A percentile compares a stretch with the other conserved stretches of the same genome.
Conservation (phyloP, 2,797 vertebrate genomes). For the Numenius phaeopus region DNA sequence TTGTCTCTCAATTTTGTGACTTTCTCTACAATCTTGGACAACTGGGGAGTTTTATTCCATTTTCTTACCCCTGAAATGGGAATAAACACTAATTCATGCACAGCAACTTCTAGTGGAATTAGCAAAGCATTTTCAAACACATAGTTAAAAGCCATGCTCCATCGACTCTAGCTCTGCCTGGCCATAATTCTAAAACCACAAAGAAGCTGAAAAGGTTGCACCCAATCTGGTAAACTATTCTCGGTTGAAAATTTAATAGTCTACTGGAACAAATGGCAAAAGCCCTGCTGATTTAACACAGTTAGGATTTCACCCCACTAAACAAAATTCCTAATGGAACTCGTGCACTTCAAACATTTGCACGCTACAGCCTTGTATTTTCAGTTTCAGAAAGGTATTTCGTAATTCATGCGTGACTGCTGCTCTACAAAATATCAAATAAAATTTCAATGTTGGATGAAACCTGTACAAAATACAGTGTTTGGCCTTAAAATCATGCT, state of each 20-base stretch:
- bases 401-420: neutral
- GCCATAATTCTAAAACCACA: slow-evolving; percentile 13
- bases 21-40: neutral
- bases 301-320: slow-evolving; percentile 43
- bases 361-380: neutral
- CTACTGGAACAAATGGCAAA: slow-evolving; percentile 57
- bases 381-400: slow-evolving; percentile 31
- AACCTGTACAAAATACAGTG: neutral
- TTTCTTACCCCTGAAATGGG: neutral
- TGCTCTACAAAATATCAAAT: neutral
- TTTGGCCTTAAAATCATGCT: neutral
- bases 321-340: slow-evolving; percentile 11
- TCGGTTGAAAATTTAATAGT: slow-evolving; percentile 2
- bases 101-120: neutral
- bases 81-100: neutral
- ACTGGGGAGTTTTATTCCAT: neutral
- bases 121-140: neutral
- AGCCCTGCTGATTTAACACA: slow-evolving; percentile 30
- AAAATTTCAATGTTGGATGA: neutral
- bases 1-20: neutral
- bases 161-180: neutral
- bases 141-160: neutral
- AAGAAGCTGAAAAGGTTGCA: neutral
- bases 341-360: slow-evolving; percentile 27
- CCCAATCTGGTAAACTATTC: neutral